These are phyloP conservation scores for Tinea pellionella DNA, from an alignment of 2,888 invertebrate species.

Conservation along the genomic window DNA sequence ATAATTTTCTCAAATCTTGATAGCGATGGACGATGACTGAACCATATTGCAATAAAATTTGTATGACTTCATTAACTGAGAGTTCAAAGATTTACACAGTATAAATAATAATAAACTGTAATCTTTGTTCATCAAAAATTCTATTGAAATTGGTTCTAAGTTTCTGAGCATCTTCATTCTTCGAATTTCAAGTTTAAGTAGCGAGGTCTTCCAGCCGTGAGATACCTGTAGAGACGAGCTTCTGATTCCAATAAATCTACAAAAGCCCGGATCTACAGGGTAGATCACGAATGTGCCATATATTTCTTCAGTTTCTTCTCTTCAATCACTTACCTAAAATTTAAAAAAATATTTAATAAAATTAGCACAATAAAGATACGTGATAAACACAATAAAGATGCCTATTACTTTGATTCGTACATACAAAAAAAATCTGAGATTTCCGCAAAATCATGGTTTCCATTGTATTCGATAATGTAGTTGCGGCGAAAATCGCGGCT, in stretches of 20 bases:
- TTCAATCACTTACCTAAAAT: slow-evolving; percentile 14
- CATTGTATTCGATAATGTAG: slow-evolving; percentile 64
- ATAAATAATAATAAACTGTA: neutral
- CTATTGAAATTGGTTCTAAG: neutral
- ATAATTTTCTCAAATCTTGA: neutral
- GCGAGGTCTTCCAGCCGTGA: slow-evolving; percentile 94
- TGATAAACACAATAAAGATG: neutral
- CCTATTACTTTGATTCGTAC: neutral
- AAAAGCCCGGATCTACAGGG: slow-evolving; percentile 99
- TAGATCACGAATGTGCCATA: slow-evolving; percentile 96
- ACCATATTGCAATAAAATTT: neutral
- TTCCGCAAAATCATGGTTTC: slow-evolving; percentile 61
- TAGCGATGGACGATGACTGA: neutral
- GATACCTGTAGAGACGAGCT: slow-evolving; percentile 99
- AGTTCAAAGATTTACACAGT: no score
- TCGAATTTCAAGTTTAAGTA: slow-evolving; percentile 42
- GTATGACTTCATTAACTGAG: neutral
- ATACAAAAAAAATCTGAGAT: slow-evolving; percentile 49
- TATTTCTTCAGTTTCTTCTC: slow-evolving; percentile 30
- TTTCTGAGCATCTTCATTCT: neutral
- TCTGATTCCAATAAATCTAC: slow-evolving; percentile 94
- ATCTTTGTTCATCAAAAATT: neutral
- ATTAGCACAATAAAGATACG: neutral
- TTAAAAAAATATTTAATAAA: neutral
- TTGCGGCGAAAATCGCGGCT: slow-evolving; percentile 41